phyloP scores from a whole-genome alignment of 2,797 vertebrate species.

The Gadopsis bispinosus region DNA sequence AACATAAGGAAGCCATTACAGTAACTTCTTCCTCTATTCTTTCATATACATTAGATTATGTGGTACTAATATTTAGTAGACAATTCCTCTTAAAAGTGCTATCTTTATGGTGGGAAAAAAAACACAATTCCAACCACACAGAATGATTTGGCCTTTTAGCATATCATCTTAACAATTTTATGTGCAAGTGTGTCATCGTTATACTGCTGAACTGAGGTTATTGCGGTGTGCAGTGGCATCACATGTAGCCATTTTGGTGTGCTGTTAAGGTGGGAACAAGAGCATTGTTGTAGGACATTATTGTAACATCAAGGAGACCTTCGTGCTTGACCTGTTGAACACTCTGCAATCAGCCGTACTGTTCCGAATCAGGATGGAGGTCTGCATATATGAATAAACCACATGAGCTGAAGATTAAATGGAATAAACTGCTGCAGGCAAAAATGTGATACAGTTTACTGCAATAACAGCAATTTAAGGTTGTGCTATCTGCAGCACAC shows the following conservation, averaged over 20 bases:
- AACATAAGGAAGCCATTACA: neutral
- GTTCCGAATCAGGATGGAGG: neutral
- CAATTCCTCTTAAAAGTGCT: neutral
- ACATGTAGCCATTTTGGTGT: too few species aligned
- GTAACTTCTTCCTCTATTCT: neutral
- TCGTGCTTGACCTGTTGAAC: neutral
- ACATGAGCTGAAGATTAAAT: slow-evolving; percentile 8
- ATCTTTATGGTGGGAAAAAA: neutral
- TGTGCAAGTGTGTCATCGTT: neutral
- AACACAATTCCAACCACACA: neutral
- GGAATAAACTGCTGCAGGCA: slow-evolving; percentile 24
- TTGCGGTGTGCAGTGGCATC: neutral
- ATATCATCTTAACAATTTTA: neutral
- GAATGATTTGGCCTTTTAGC: neutral
- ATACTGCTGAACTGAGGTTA: neutral
- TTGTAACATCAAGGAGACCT: neutral
- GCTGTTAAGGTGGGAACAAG: neutral
- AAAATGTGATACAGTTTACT: slow-evolving; percentile 2
- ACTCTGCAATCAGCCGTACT: neutral
- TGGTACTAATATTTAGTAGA: neutral
- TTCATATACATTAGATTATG: neutral
- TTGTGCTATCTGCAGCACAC: neutral
- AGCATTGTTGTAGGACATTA: neutral
- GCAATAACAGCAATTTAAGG: neutral
- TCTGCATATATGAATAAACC: neutral